Evolutionary conservation across 2,888 invertebrate genomes (phyloP).

Genomic region (Pseudococcus viburni): DNA sequence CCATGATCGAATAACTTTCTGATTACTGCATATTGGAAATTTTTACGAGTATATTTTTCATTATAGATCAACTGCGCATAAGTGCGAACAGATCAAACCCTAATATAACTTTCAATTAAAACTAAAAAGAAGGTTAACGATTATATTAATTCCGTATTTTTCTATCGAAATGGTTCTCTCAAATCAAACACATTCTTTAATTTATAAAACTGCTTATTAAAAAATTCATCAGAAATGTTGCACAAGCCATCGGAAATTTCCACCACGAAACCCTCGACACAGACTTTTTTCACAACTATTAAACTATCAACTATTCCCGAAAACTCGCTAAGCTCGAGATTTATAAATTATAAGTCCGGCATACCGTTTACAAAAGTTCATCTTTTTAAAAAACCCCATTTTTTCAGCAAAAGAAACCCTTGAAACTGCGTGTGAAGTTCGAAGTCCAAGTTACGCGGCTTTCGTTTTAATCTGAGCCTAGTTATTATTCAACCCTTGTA

Average conservation of each 20-base stretch:
- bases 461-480: constrained; percentile 13
- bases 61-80: neutral
- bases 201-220: too few relatives aligned
- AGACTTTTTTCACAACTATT: neutral
- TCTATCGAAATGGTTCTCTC: too few relatives aligned
- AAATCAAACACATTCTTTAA: too few relatives aligned
- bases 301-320: neutral
- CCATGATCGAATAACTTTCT: neutral
- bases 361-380: neutral
- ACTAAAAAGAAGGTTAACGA: too few relatives aligned
- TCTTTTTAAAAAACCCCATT: neutral
- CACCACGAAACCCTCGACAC: neutral
- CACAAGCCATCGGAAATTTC: neutral
- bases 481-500: constrained; percentile 27
- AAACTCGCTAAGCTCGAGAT: neutral
- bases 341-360: neutral
- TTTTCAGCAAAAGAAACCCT: neutral
- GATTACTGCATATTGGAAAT: neutral
- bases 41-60: neutral
- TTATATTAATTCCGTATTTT: too few relatives aligned
- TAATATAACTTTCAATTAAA: too few relatives aligned
- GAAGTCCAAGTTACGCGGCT: neutral
- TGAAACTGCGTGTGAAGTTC: neutral
- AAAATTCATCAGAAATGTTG: too few relatives aligned
- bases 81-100: neutral